Evolutionary conservation across 2,888 invertebrate species (phyloP).

Genomic region (Piscicola geometra): DNA sequence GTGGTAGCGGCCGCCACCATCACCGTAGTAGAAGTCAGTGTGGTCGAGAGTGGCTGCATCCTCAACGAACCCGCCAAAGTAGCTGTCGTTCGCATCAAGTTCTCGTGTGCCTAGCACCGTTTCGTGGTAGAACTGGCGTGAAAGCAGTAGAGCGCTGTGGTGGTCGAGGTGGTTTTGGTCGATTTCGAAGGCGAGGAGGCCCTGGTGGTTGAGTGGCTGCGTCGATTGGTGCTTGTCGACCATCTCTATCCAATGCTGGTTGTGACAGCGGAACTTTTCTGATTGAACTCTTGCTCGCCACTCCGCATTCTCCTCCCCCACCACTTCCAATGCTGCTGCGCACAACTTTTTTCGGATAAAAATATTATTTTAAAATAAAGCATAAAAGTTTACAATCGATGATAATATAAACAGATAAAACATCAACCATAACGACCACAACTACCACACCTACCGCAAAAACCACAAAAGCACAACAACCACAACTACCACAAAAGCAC

Average conservation of each 20-base stretch:
- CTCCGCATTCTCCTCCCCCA: slow-evolving; percentile 71
- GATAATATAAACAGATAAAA: background rate
- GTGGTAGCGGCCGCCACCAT: slow-evolving; percentile 3
- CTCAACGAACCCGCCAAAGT: slow-evolving; percentile 52
- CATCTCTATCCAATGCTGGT: slow-evolving; percentile 96
- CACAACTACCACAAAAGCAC: background rate
- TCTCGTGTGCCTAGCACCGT: background rate
- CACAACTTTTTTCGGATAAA: background rate
- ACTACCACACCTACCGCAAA: background rate
- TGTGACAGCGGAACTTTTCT: slow-evolving; percentile 95
- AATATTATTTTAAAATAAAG: background rate
- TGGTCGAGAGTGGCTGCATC: slow-evolving; percentile 54
- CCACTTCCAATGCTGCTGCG: slow-evolving; percentile 22
- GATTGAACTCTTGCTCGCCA: slow-evolving; percentile 90
- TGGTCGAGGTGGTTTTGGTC: slow-evolving; percentile 49
- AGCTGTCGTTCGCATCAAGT: slow-evolving; percentile 48
- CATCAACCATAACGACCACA: background rate
- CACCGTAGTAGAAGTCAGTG: slow-evolving; percentile 53
- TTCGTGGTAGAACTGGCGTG: slow-evolving; percentile 10
- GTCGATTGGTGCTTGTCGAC: slow-evolving; percentile 64
- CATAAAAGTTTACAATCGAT: too few species aligned
- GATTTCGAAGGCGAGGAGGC: background rate
- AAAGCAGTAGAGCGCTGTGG: background rate
- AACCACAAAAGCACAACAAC: background rate
- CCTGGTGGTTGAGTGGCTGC: background rate